These are phyloP conservation scores for Chrysomallon squamiferum DNA, from an alignment of 1,140 invertebrate genomes.

Conservation along the genomic window DNA sequence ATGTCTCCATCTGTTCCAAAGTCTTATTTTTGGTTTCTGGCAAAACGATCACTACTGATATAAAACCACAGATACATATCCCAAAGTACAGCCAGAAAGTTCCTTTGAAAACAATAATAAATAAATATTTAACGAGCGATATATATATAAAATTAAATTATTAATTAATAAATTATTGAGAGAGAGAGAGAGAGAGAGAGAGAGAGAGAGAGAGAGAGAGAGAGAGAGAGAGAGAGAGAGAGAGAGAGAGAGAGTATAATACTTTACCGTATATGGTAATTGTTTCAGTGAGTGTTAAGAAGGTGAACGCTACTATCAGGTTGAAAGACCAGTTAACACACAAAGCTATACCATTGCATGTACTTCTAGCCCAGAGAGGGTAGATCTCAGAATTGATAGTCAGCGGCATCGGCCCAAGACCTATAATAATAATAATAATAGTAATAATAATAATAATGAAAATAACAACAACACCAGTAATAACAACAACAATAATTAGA, in stretches of 20 bases:
- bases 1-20: slow-evolving; percentile 81
- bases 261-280: slow-evolving; percentile 66
- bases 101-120: slow-evolving; percentile 56
- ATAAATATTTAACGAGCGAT: neutral
- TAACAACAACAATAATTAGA: too few species aligned
- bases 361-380: slow-evolving; percentile 70
- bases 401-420: slow-evolving; percentile 74
- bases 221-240: neutral
- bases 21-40: slow-evolving; percentile 90
- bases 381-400: slow-evolving; percentile 73
- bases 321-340: slow-evolving; percentile 71
- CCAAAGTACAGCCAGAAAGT: slow-evolving; percentile 82
- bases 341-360: slow-evolving; percentile 68
- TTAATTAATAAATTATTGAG: neutral
- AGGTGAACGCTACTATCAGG: slow-evolving; percentile 70
- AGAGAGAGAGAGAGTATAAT: neutral
- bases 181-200: neutral
- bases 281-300: slow-evolving; percentile 65
- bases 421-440: slow-evolving; percentile 39
- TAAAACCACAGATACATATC: slow-evolving; percentile 75
- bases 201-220: neutral
- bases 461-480: neutral
- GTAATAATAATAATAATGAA: neutral
- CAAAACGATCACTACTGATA: slow-evolving; percentile 82
- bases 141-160: neutral